These are phyloP conservation scores for Zapus hudsonius DNA, from an alignment of 2,113 vertebrate species.

Conservation along the genomic window DNA sequence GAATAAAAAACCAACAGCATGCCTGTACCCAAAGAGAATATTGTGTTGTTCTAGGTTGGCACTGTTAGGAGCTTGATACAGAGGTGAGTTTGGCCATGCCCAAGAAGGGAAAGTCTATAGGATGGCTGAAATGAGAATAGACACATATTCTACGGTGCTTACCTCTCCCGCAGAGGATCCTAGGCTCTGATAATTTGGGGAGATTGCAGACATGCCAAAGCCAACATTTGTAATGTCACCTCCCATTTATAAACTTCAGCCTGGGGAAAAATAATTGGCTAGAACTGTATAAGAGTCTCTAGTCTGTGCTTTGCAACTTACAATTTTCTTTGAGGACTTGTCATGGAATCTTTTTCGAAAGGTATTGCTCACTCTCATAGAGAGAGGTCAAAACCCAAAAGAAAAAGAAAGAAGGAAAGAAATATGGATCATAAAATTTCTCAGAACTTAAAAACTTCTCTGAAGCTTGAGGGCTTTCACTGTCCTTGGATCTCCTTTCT, in stretches of 20 bases:
- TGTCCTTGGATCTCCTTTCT: conserved; percentile 7
- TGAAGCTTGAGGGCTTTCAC: neutral
- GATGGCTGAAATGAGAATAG: neutral
- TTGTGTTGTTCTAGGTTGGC: neutral
- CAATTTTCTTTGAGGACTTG: conserved; percentile 57
- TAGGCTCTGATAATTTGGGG: neutral
- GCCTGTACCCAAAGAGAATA: neutral
- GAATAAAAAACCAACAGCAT: neutral
- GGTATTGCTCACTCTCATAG: neutral
- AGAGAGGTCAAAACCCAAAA: conserved; percentile 44
- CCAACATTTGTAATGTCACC: neutral
- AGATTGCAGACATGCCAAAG: neutral
- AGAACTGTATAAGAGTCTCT: neutral
- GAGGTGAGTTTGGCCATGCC: neutral
- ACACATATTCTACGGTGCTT: neutral
- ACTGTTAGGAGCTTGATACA: too few relatives aligned
- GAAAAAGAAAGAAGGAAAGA: neutral
- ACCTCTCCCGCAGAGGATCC: neutral
- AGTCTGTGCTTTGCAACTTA: conserved; percentile 26
- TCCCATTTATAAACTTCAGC: conserved; percentile 12
- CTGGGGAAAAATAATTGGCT: conserved; percentile 35
- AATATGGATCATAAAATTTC: conserved; percentile 5
- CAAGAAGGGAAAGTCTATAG: neutral
- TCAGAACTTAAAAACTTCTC: conserved; percentile 12
- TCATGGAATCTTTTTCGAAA: conserved; percentile 46